Evolutionary conservation across 2,113 vertebrate genomes (phyloP).

Genomic region (Orcinus orca): DNA sequence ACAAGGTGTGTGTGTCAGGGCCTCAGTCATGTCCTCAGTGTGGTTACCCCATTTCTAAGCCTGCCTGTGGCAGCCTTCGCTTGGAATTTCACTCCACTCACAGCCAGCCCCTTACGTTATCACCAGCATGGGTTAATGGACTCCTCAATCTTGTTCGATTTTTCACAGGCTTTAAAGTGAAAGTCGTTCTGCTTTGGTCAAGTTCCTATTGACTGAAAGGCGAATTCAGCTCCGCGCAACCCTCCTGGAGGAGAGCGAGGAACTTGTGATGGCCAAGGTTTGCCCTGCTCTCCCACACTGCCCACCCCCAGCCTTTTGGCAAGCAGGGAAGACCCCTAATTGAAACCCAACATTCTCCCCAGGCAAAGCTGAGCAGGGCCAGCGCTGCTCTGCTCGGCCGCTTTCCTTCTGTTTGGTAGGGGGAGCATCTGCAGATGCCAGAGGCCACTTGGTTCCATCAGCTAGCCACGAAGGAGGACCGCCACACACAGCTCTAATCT

Average conservation of each 20-base stretch:
- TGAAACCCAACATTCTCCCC: not conserved
- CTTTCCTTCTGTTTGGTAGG: not conserved
- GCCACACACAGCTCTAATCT: not conserved
- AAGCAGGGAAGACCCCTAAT: not conserved
- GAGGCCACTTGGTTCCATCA: not conserved
- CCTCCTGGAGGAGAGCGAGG: not conserved
- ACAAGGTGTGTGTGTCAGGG: not conserved
- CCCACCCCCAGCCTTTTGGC: not conserved
- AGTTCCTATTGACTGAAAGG: conserved; percentile 18
- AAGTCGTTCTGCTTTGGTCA: not conserved
- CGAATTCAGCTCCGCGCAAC: not conserved
- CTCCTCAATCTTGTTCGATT: not conserved
- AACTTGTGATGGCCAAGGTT: not conserved
- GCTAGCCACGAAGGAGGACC: not conserved
- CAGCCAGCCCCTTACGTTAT: not conserved
- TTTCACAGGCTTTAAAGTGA: conserved; percentile 53
- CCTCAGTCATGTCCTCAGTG: not conserved
- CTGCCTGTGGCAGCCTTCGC: not conserved
- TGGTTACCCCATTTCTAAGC: not conserved
- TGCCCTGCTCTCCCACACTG: fast-evolving
- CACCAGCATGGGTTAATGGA: not conserved
- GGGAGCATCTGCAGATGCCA: not conserved
- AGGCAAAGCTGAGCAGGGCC: not conserved
- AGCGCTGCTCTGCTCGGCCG: not conserved
- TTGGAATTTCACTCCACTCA: not conserved